Percentiles rank a stretch among this genome's conserved stretches.
These are phyloP conservation scores for Tokudaia tokunoshimensis DNA, from an alignment of 2,797 vertebrate genomes.

Conservation along the genomic window DNA sequence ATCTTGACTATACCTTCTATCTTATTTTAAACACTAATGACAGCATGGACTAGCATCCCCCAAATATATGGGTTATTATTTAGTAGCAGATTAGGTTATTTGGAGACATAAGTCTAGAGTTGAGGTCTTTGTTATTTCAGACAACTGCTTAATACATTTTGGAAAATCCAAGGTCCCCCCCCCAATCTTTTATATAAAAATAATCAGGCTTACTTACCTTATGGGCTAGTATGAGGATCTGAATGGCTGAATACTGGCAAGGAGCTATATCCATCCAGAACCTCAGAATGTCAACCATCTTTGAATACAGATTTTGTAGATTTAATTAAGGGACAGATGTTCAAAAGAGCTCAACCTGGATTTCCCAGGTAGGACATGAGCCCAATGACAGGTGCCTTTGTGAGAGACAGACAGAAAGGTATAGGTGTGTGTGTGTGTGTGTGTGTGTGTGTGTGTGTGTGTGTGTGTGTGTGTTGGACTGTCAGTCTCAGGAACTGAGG, in stretches of 20 bases:
- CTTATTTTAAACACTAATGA: background rate
- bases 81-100: constrained; percentile 35
- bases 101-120: constrained; percentile 12
- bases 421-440: background rate
- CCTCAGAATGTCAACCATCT: background rate
- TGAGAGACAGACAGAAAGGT: background rate
- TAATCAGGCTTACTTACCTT: background rate
- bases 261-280: background rate
- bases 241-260: background rate
- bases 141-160: constrained; percentile 42
- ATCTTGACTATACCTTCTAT: constrained; percentile 34
- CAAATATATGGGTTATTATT: constrained; percentile 18
- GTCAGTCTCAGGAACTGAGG: background rate
- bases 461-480: background rate
- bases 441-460: background rate
- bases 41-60: background rate
- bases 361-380: background rate
- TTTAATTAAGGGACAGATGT: background rate
- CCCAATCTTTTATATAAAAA: background rate
- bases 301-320: constrained; percentile 15
- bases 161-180: background rate
- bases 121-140: background rate
- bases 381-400: background rate
- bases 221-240: background rate
- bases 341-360: constrained; percentile 10